Conservation (phyloP, 2,888 invertebrate species). For the Trichacis sp. region DNA sequence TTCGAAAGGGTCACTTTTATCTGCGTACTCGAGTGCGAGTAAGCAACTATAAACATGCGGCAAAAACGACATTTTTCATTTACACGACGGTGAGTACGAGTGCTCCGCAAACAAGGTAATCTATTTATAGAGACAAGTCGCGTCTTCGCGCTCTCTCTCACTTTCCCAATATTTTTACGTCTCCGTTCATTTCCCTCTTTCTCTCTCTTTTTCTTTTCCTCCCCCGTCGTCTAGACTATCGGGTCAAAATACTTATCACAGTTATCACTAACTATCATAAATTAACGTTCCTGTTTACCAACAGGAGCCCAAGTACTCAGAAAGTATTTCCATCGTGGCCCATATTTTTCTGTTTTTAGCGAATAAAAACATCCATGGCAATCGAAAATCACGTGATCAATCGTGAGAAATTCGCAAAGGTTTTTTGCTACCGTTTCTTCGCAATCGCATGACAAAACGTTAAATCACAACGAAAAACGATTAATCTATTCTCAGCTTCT, state of each 20-base stretch:
- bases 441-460: background rate
- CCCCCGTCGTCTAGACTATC: slow-evolving; percentile 48
- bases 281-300: slow-evolving; percentile 39
- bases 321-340: slow-evolving; percentile 6
- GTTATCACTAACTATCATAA: slow-evolving; percentile 41
- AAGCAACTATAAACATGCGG: slow-evolving; percentile 51
- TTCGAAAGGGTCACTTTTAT: background rate
- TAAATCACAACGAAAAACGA: background rate
- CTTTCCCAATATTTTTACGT: slow-evolving; percentile 37
- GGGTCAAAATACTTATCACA: slow-evolving; percentile 40
- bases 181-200: slow-evolving; percentile 38
- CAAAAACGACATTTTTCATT: slow-evolving; percentile 60
- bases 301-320: slow-evolving; percentile 15
- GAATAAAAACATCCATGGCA: background rate
- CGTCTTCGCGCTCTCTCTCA: slow-evolving; percentile 41
- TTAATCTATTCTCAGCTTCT: background rate
- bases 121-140: slow-evolving; percentile 62
- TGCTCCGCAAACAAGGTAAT: slow-evolving; percentile 67
- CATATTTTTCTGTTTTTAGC: background rate
- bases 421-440: background rate
- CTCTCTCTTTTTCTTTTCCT: slow-evolving; percentile 19
- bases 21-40: slow-evolving; percentile 12
- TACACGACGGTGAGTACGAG: slow-evolving; percentile 58
- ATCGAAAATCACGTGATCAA: background rate
- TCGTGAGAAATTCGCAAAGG: background rate